Conservation (phyloP, 37 sponge, comb jelly and placozoan genomes). For the Cliona cf. orientalis region DNA sequence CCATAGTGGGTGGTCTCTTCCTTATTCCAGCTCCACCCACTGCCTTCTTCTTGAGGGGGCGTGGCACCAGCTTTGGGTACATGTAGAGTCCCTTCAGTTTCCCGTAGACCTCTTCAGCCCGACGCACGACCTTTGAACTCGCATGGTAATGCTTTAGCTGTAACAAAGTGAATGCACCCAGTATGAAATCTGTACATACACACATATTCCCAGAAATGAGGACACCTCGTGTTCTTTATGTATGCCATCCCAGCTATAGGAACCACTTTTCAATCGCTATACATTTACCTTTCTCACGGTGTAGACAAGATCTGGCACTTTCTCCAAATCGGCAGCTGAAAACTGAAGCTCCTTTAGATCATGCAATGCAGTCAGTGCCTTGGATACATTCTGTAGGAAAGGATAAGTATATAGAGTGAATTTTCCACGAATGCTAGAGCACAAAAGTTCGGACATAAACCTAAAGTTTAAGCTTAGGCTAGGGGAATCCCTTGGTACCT, state of each 20-base stretch:
- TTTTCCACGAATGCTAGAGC: background rate
- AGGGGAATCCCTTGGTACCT: no score
- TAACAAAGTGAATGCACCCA: background rate
- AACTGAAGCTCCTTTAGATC: slow-evolving; percentile 9
- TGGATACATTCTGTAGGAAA: slow-evolving; percentile 41
- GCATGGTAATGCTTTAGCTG: slow-evolving; percentile 33
- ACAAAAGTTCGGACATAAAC: background rate
- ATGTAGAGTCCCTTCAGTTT: slow-evolving; percentile 35
- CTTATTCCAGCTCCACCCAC: background rate
- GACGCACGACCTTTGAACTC: slow-evolving; percentile 21
- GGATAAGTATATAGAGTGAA: background rate
- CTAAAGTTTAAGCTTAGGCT: no score
- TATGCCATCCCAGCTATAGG: background rate
- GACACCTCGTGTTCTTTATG: no score
- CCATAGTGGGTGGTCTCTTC: slow-evolving; percentile 20
- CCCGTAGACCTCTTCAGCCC: slow-evolving; percentile 40
- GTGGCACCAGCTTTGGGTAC: background rate
- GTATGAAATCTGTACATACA: background rate
- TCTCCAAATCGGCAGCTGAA: slow-evolving; percentile 26
- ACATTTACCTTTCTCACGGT: slow-evolving; percentile 67
- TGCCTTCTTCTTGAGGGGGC: background rate
- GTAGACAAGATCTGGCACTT: slow-evolving; percentile 56
- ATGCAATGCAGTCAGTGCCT: slow-evolving; percentile 33
- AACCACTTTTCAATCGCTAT: no score
- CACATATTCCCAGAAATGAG: background rate